These are phyloP conservation scores for Tetragnatha versicolor DNA, from an alignment of 1,140 invertebrate genomes.

Conservation along the genomic window DNA sequence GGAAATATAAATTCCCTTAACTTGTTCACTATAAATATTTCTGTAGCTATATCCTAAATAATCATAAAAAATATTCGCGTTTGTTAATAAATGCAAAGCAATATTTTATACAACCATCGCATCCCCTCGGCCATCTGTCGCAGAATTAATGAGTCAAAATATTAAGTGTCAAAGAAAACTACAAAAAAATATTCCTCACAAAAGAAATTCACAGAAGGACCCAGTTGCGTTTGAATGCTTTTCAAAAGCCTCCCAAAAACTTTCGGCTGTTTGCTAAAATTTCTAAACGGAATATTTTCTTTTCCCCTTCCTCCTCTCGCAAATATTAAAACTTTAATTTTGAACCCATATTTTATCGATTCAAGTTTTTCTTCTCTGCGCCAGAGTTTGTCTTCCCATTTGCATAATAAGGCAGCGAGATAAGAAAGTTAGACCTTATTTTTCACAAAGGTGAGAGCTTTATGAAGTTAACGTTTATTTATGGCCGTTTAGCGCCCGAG, in stretches of 20 bases:
- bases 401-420: not conserved
- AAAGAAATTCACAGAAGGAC: not conserved
- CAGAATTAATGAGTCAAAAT: slow-evolving; percentile 17
- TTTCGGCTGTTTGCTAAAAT: slow-evolving; percentile 7
- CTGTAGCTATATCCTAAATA: too few relatives aligned
- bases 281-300: too few relatives aligned
- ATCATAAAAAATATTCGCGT: too few relatives aligned
- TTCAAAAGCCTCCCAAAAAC: not conserved
- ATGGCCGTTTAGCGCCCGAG: not conserved
- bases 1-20: too few relatives aligned
- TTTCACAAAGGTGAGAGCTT: not conserved
- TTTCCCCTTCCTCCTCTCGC: not conserved
- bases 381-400: too few relatives aligned
- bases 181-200: not conserved
- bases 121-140: slow-evolving; percentile 6
- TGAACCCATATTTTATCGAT: slow-evolving; percentile 6
- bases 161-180: not conserved
- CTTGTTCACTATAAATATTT: too few relatives aligned
- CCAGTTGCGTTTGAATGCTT: slow-evolving; percentile 16
- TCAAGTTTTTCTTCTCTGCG: not conserved
- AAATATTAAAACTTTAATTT: slow-evolving; percentile 24
- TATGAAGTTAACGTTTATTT: not conserved
- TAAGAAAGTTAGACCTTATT: slow-evolving; percentile 3
- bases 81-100: too few relatives aligned
- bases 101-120: too few relatives aligned